Evolutionary conservation across 2,888 invertebrate species (phyloP), one percentile per base, ranked within the genome.

Genomic region (Lasioglossum figueresi): DNA sequence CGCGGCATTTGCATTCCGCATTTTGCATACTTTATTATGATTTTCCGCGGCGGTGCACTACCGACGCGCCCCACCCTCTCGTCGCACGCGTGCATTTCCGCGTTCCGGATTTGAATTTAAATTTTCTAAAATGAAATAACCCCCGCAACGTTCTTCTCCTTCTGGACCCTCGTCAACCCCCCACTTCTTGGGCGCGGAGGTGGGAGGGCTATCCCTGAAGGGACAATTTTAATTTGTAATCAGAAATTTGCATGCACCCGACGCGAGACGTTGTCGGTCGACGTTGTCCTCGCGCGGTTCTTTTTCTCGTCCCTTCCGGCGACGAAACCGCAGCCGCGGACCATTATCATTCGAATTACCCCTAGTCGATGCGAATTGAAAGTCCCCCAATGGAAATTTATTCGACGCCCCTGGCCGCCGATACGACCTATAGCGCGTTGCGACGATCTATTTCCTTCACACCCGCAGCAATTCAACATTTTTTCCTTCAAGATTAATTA

Each of bases 1-100:
- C 91, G 84, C 88, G 88, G 82, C 92, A 93, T 94, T 94, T 94
- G 94, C 94, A 94, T 94, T 82, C 91, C 91, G 90, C 90, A 92
- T 93, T 94, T 93, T 94, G 93, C 93, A 94, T 93, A 93, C 91
- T 94, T 68, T 68, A 77, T 77, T 68, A 77, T 93, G 92, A 94
- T 93, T 93, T 93, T 92, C 90, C 91, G 89, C 90, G 90, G 90
- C 91, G 91, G 88, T 91, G 86, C 90, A 88, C 88, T 85, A 86
- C 87, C 85, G 81, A 59, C 77, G 12, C 48, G 14, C 4, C 56
- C 27, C 75, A 40, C 59, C 75, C 34, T 16, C 56, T 23, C 34
- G 23, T 19, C 27, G 37, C 77, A 34, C 76, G 63, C 76, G 63
- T 43, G 72, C 81, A 37, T 56, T 66, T 27, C 34, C 68, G 76